Base-by-base conservation (phyloP, 2,888 invertebrate genomes). In the Lampropteryx suffumata region DNA sequence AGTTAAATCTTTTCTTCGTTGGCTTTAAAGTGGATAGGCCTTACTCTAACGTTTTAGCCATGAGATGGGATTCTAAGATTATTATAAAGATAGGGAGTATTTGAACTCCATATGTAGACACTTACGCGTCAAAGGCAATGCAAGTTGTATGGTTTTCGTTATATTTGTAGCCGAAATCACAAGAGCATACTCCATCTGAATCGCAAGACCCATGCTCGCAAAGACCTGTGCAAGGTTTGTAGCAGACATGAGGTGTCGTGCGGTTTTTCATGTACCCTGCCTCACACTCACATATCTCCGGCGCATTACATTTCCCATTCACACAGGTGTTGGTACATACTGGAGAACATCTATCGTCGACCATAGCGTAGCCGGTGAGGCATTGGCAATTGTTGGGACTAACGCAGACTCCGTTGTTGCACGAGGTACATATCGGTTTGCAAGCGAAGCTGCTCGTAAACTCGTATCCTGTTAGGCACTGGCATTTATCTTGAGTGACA, bases 181-280 rank as follows among this genome's bases (percentile, higher is more conserved):
- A 84, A 5, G 43, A 36, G 32, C 83, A 83, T 11, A 46, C 49
- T 6, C 78, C 80, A 2, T 73, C 34, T 1, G 59, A 35, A 30
- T 62, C 61, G 49, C 81, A 82, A 6, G 29, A 37, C 1, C 82
- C 83, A 47, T 72, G 61, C 1, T 54, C 44, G 50, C 84, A 84
- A 3, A 58, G 46, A 0, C 53, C 50, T 1, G 50, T 37, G 30
- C 82, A 84, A 9, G 68, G 64, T 14, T 74, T 77, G 27, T 56
- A 57, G 52, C 84, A 83, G 2, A 59, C 39, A 1, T 57, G 61
- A 0, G 64, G 53, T 1, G 61, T 26, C 0, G 55, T 57, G 0
- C 41, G 48, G n/a, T 70, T 63, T 30, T 50, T 60, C 9, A 21
- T 28, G 37, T 40, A 58, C 2, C 61, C 61, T 3, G 14, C 45